Percentiles rank a stretch among this genome's conserved stretches.
These are phyloP conservation scores for Stegostoma tigrinum DNA, from an alignment of 2,113 vertebrate genomes.

Conservation along the genomic window DNA sequence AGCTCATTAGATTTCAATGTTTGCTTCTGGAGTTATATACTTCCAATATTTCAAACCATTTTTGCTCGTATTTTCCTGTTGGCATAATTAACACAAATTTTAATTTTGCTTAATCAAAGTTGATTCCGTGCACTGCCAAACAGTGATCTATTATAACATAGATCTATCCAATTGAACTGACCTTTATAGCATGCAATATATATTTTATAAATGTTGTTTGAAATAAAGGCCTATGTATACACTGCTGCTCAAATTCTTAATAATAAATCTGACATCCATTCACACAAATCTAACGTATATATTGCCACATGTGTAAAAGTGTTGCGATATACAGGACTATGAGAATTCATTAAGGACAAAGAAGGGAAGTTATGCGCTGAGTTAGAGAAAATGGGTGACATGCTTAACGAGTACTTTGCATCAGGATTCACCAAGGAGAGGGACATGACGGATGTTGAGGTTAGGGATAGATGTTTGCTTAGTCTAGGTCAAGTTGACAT, in stretches of 20 bases:
- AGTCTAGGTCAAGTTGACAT: too few species aligned
- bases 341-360: conserved; percentile 22
- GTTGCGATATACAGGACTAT: not conserved
- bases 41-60: not conserved
- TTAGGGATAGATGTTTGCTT: too few species aligned
- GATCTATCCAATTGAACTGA: not conserved
- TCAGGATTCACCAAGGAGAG: too few species aligned
- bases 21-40: not conserved
- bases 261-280: not conserved
- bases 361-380: too few species aligned
- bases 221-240: not conserved
- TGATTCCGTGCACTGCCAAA: not conserved
- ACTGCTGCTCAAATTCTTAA: not conserved
- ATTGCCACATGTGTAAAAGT: not conserved
- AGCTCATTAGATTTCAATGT: not conserved
- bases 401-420: too few species aligned
- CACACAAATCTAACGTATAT: not conserved
- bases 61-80: not conserved
- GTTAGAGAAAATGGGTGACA: too few species aligned
- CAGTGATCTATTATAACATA: not conserved
- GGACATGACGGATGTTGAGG: too few species aligned
- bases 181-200: not conserved
- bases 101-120: not conserved
- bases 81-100: not conserved
- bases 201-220: not conserved